Conservation (phyloP, 92 coral and sea anemone genomes). For the Pocillopora meandrina region DNA sequence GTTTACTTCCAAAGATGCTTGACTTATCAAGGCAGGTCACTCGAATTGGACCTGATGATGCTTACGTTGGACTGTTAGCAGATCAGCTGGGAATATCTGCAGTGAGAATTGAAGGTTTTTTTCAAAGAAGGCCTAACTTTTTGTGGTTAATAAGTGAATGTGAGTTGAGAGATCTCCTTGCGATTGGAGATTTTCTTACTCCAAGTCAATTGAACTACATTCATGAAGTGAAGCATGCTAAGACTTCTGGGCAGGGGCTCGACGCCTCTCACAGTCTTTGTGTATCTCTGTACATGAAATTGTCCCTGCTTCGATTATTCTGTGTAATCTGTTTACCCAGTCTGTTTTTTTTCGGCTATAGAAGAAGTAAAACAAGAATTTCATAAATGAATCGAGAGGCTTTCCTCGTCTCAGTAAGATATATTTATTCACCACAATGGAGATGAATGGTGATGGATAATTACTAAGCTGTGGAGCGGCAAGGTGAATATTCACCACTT, state of each 20-base stretch:
- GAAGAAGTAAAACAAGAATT: too few relatives aligned
- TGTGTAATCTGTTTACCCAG: too few relatives aligned
- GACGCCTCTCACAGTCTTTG: conserved; percentile 18
- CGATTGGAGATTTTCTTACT: conserved; percentile 78
- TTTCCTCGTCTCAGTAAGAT: too few relatives aligned
- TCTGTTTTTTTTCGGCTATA: too few relatives aligned
- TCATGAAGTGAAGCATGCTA: conserved; percentile 40
- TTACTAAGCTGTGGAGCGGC: too few relatives aligned
- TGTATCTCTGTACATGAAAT: conserved; percentile 6
- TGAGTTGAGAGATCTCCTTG: conserved; percentile 64
- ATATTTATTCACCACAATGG: too few relatives aligned
- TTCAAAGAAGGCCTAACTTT: conserved; percentile 49
- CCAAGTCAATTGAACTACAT: conserved; percentile 66
- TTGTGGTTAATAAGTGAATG: conserved; percentile 63
- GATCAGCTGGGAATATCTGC: conserved; percentile 61
- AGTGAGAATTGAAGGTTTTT: conserved; percentile 51
- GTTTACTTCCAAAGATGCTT: conserved; percentile 70
- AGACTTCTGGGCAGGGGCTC: too few relatives aligned
- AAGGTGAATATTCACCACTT: too few relatives aligned
- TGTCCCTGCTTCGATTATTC: conserved; percentile 16
- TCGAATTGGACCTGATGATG: conserved; percentile 78
- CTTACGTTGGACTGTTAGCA: conserved; percentile 72
- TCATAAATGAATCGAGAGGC: too few relatives aligned
- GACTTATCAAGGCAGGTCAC: conserved; percentile 50
- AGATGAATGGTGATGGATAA: too few relatives aligned